Evolutionary conservation across 2,113 vertebrate genomes (phyloP), one percentile per base, ranked within the genome.

Genomic region (Tragelaphus strepsiceros): DNA sequence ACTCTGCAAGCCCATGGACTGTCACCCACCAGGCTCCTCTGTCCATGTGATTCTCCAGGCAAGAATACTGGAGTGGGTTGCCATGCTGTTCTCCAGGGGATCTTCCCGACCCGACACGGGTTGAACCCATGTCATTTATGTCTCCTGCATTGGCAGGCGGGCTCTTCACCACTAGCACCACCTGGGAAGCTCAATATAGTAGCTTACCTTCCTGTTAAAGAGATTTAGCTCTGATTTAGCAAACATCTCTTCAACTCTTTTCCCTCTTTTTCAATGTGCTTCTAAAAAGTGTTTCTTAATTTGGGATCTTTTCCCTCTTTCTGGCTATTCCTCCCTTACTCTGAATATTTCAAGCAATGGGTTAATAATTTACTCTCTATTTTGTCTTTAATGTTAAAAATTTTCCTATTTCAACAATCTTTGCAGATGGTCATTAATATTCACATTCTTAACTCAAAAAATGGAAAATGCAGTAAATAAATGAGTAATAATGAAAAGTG

Each of bases 381-480:
- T 78, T 83, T 49, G 11, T 32, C 30, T 81, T 80, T 54, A 96
- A 74, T 26, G 3, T 74, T 90, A 58, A 22, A 22, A 5, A 90
- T 90, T 92, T 94, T 84, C 56, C 81, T 78, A 84, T 80, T 87
- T 71, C 46, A 91, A 88, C 17, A 53, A 53, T 58, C 67, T 83
- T 80, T 93, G 35, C 32, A 96, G 13, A 28, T 94, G 62, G 54
- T 96, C 7, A 35, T 80, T 56, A 77, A 96, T 49, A 84, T 71
- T 90, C 35, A 89, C 11, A 84, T 94, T 80, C 39, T 71, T 71
- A 71, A 90, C 7, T 77, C 24, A 96, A 81, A 88, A 85, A 92
- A 58, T 85, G n/a, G 61, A 93, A 96, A 64, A 39, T 9, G 10
- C 13, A 93, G n/a, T 88, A 94, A 67, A 84, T 96, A 80, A 89